These are phyloP conservation scores for Muscidifurax raptorellus DNA, from an alignment of 1,140 invertebrate species.

Conservation along the genomic window DNA sequence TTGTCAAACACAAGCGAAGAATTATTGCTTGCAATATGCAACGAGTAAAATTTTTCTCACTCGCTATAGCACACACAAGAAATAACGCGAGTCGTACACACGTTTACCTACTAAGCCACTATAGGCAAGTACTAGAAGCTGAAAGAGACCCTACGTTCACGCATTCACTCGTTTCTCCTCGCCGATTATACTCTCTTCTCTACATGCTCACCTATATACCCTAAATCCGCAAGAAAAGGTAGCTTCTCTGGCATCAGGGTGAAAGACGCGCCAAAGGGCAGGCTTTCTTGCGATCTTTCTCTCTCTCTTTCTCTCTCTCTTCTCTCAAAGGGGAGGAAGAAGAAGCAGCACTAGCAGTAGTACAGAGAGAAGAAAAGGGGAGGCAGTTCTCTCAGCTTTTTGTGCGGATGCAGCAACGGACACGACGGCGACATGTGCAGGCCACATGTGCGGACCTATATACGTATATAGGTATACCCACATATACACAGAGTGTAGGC, in stretches of 20 bases:
- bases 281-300: background rate
- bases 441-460: slow-evolving; percentile 12
- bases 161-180: too few species aligned
- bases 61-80: too few species aligned
- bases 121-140: too few species aligned
- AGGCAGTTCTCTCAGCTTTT: slow-evolving; percentile 30
- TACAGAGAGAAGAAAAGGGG: background rate
- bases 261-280: background rate
- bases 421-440: slow-evolving; percentile 35
- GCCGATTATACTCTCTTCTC: too few species aligned
- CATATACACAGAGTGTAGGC: background rate
- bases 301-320: background rate
- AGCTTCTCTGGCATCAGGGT: too few species aligned
- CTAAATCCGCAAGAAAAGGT: background rate
- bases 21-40: too few species aligned
- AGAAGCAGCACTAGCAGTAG: background rate
- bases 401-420: slow-evolving; percentile 15
- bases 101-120: too few species aligned
- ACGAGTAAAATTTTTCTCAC: too few species aligned
- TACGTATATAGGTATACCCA: background rate
- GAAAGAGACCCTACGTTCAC: too few species aligned
- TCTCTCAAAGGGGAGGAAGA: background rate
- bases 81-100: too few species aligned
- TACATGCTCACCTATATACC: background rate
- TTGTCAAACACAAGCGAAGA: too few species aligned